Percentiles rank a stretch among this genome's conserved stretches.
These are phyloP conservation scores for Drosophila merina DNA, from an alignment of 2,888 invertebrate genomes.

Conservation along the genomic window DNA sequence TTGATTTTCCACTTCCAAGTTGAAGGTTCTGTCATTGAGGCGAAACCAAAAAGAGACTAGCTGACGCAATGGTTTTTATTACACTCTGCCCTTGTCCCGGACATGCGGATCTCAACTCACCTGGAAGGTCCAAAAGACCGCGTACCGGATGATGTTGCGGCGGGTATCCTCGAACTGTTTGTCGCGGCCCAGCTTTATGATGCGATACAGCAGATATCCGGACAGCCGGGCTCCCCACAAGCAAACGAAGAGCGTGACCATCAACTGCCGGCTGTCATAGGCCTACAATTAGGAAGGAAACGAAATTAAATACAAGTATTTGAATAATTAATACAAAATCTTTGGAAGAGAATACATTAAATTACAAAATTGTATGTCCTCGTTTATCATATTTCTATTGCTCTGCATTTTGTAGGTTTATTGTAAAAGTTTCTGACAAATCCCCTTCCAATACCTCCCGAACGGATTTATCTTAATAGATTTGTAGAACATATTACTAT, in stretches of 20 bases:
- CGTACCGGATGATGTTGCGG: constrained; percentile 93
- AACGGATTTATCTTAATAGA: not conserved
- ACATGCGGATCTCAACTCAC: constrained; percentile 83
- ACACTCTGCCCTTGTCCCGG: not conserved
- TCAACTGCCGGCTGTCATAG: constrained; percentile 94
- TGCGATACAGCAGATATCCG: constrained; percentile 94
- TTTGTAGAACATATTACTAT: not conserved
- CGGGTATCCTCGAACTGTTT: constrained; percentile 95
- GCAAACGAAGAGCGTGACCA: constrained; percentile 94
- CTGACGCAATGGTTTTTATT: constrained; percentile 26
- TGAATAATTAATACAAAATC: too few species aligned
- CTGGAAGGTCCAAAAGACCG: constrained; percentile 97
- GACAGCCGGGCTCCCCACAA: constrained; percentile 94
- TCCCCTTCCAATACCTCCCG: too few species aligned
- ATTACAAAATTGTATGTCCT: too few species aligned
- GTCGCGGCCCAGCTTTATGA: constrained; percentile 95
- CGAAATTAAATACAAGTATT: not conserved
- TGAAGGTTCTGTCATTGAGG: constrained; percentile 46
- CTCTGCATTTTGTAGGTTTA: too few species aligned
- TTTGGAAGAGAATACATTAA: too few species aligned
- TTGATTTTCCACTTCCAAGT: constrained; percentile 55
- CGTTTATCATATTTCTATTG: too few species aligned
- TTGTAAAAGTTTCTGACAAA: too few species aligned
- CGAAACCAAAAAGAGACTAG: constrained; percentile 32
- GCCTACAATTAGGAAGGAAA: constrained; percentile 82